Evolutionary conservation across 2,113 vertebrate genomes (phyloP).

Genomic region (Dascyllus trimaculatus): DNA sequence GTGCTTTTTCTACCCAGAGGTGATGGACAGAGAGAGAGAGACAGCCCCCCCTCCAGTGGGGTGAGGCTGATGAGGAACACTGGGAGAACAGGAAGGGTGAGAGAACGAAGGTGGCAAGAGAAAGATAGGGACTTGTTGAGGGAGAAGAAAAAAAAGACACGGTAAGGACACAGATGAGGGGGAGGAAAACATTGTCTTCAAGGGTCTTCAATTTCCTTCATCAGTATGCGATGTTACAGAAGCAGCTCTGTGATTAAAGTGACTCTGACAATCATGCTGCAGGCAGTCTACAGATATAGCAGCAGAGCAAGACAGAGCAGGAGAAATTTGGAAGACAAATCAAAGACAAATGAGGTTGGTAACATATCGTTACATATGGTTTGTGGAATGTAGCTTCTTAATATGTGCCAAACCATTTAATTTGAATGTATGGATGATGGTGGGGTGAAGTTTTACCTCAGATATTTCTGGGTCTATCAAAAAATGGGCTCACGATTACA

Average conservation of each 20-base stretch:
- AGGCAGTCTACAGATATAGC: constrained; percentile 74
- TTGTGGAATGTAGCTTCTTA: background rate
- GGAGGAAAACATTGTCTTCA: constrained; percentile 52
- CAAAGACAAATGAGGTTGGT: constrained; percentile 52
- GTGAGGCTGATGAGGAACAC: constrained; percentile 45
- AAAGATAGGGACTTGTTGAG: background rate
- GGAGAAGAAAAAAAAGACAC: constrained; percentile 2
- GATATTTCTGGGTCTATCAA: no score
- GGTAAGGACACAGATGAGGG: constrained; percentile 35
- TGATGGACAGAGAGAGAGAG: constrained; percentile 27
- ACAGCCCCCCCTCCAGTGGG: constrained; percentile 21
- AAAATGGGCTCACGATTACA: no score
- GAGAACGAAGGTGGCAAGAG: background rate
- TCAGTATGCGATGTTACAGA: constrained; percentile 62
- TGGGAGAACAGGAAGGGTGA: constrained; percentile 8
- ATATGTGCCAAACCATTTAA: background rate
- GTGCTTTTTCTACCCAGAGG: constrained; percentile 56
- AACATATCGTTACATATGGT: constrained; percentile 6
- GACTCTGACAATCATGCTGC: constrained; percentile 71
- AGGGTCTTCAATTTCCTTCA: constrained; percentile 66
- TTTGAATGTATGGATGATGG: background rate
- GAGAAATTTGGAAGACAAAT: constrained; percentile 55
- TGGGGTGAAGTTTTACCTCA: background rate
- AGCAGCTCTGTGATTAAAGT: constrained; percentile 67
- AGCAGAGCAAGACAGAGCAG: constrained; percentile 37